Evolutionary conservation across 2,888 invertebrate genomes (phyloP), one percentile per base, ranked within the genome.

Genomic region (Himalopsyche japonica): DNA sequence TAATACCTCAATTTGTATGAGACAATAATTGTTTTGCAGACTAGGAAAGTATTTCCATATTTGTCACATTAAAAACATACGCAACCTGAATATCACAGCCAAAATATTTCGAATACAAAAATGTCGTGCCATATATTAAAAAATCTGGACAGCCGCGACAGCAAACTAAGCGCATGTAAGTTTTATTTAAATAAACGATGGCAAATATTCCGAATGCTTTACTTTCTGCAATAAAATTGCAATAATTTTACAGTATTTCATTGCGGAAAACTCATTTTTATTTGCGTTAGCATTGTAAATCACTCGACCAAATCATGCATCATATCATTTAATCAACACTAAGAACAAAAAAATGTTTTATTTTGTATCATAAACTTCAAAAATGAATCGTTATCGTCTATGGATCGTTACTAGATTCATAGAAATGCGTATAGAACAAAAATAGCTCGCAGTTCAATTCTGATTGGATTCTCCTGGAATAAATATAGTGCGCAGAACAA

Each of bases 151-250:
- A 79, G 79, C 24, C 24, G n/a, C 43, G 79, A 43, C 79, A 79
- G 37, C 37, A 43, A 37, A 37, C 79, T 79, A 20, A 79, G 79
- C 79, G 34, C 37, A 20, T 43, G 79, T 79, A 79, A 79, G 37
- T 79, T 79, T 79, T 79, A 79, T 79, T 79, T 37, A 79, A 37
- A 79, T 79, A 79, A 37, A 79, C 37, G 34, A 79, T 79, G 32
- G 79, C 15, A 79, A 37, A 79, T 24, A 24, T 79, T 79, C 79
- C 24, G 6, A 57, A 30, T 34, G 32, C n/a, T 30, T 30, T 76
- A 24, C 76, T 34, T 30, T 32, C 32, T 24, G 76, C 76, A 34
- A 34, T 43, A 15, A 43, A 43, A 43, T 34, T 76, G 24, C 27
- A 30, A 34, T 76, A 76, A 57, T 57, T 24, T 57, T 24, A 15